These are phyloP conservation scores for Lumbricus terrestris DNA, from an alignment of 2,888 invertebrate species.

Conservation along the genomic window DNA sequence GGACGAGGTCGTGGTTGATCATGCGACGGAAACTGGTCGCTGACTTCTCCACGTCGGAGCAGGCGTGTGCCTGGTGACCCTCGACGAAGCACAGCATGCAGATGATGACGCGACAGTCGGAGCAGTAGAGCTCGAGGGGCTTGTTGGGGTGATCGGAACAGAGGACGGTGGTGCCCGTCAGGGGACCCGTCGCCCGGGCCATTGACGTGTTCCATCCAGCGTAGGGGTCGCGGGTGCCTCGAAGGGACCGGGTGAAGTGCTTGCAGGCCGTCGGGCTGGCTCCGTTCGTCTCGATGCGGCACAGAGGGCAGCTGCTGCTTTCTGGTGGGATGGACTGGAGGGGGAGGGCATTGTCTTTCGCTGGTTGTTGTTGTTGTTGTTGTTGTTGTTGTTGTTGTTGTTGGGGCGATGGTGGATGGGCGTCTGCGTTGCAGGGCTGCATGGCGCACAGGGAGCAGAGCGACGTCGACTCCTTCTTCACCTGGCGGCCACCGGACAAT, in stretches of 20 bases:
- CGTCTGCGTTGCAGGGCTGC: not conserved
- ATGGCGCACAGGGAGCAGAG: not conserved
- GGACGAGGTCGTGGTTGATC: not conserved
- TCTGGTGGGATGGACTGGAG: not conserved
- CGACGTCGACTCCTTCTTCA: not conserved
- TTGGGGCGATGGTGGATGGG: not conserved
- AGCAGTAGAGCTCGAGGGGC: not conserved
- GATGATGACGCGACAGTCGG: constrained; percentile 3
- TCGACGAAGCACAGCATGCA: constrained; percentile 12
- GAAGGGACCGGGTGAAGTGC: not conserved
- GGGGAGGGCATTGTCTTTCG: not conserved
- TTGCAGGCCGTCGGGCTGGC: not conserved
- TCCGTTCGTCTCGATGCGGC: not conserved
- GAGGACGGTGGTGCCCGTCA: not conserved
- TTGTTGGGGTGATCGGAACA: not conserved
- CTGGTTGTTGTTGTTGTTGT: too few species aligned
- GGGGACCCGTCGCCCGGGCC: not conserved
- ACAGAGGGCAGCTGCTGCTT: not conserved
- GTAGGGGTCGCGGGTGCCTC: too few species aligned
- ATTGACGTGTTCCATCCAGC: too few species aligned
- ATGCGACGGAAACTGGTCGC: not conserved
- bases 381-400: too few species aligned
- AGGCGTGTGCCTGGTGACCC: not conserved
- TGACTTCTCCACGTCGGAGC: not conserved
- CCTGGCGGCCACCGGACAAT: not conserved